A percentile compares a stretch with the other conserved stretches of the same genome.
Conservation (phyloP, 2,113 vertebrate genomes). For the Heloderma charlesbogerti region DNA sequence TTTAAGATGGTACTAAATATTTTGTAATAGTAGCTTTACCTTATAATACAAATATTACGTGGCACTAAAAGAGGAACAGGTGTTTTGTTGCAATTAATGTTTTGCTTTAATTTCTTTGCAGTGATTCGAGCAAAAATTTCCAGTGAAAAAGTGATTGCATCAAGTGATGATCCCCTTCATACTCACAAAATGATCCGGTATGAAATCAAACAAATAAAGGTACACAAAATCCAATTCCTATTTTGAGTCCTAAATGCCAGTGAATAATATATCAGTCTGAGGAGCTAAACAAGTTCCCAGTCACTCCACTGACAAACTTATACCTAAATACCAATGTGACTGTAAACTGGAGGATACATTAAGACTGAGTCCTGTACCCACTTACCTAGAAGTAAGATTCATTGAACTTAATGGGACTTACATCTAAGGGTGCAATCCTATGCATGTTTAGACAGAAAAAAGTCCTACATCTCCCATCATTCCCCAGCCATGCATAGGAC, state of each 20-base stretch:
- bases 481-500: not conserved
- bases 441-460: not conserved
- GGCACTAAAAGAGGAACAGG: not conserved
- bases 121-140: slow-evolving; percentile 91
- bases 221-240: slow-evolving; percentile 74
- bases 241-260: slow-evolving; percentile 55
- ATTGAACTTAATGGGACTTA: not conserved
- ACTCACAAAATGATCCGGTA: slow-evolving; percentile 92
- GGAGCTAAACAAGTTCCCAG: not conserved
- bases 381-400: not conserved
- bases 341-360: not conserved
- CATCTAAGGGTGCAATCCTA: no score
- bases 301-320: not conserved
- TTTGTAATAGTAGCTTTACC: not conserved
- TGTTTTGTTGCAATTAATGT: slow-evolving; percentile 7
- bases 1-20: not conserved
- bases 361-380: not conserved
- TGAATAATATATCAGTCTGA: not conserved
- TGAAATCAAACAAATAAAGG: slow-evolving; percentile 97
- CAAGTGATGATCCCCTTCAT: slow-evolving; percentile 81
- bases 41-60: not conserved
- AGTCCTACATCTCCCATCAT: not conserved
- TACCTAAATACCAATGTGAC: not conserved
- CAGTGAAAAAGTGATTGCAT: slow-evolving; percentile 89
- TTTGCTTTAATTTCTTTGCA: slow-evolving; percentile 64